Conservation (phyloP, 2,113 vertebrate species). For the Neopipo cinnamomea region DNA sequence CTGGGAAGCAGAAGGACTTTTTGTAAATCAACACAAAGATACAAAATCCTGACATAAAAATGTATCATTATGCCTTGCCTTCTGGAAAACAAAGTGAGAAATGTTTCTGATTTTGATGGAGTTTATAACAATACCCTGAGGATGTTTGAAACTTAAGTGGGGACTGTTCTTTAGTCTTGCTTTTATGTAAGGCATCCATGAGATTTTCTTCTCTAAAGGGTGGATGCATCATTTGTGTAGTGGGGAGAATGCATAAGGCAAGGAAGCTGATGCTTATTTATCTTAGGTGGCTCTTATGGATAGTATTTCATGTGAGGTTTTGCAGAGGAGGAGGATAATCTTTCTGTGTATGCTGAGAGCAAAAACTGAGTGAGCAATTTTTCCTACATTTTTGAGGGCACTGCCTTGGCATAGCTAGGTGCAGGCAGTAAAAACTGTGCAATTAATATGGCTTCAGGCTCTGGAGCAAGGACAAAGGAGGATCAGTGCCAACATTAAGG, state of each 20-base stretch:
- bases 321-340: neutral
- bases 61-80: neutral
- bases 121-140: neutral
- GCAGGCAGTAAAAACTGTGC: too few species aligned
- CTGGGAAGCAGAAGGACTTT: neutral
- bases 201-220: neutral
- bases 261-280: constrained; percentile 11
- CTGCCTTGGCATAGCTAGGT: too few species aligned
- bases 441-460: too few species aligned
- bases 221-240: neutral
- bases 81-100: neutral
- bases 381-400: too few species aligned
- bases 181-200: neutral
- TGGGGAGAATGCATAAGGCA: neutral
- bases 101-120: neutral
- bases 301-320: constrained; percentile 25
- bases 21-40: neutral
- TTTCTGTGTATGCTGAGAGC: too few species aligned
- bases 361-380: too few species aligned
- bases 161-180: neutral
- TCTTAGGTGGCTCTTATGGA: neutral
- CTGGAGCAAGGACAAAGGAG: too few species aligned
- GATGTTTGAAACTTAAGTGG: neutral
- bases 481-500: too few species aligned
- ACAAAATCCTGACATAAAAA: neutral